These are phyloP conservation scores for Phocides pigmalion DNA, from an alignment of 1,140 invertebrate species.

Conservation along the genomic window DNA sequence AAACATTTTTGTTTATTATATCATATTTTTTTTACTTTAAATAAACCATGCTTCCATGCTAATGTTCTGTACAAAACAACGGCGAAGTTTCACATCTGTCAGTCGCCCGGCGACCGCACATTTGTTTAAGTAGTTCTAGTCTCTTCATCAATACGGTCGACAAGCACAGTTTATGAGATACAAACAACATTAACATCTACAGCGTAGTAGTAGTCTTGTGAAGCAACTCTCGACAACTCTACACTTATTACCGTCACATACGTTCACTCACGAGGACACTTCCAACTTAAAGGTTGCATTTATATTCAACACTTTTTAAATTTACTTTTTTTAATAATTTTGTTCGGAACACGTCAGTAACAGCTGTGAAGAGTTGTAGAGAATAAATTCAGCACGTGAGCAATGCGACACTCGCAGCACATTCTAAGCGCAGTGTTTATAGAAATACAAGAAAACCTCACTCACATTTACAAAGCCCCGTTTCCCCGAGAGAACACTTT, in stretches of 20 bases:
- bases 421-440: conserved; percentile 28
- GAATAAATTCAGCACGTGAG: conserved; percentile 22
- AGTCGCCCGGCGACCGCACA: no score
- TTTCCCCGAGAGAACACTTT: no score
- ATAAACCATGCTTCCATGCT: no score
- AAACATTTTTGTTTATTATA: not conserved
- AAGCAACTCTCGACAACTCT: conserved; percentile 16
- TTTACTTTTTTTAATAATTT: not conserved
- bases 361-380: not conserved
- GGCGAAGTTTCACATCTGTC: no score
- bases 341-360: not conserved
- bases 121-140: no score
- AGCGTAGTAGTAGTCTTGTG: conserved; percentile 19
- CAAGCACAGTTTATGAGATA: not conserved
- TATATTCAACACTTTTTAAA: not conserved
- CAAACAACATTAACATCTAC: conserved; percentile 16
- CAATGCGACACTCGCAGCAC: conserved; percentile 25
- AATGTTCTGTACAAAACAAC: no score
- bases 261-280: not conserved
- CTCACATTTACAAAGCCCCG: not conserved
- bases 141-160: not conserved
- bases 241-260: not conserved
- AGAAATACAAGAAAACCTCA: conserved; percentile 12
- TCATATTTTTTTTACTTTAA: no score
- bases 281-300: not conserved